Conservation (phyloP, 2,797 vertebrate genomes). For the Melanotaenia trifasciata region DNA sequence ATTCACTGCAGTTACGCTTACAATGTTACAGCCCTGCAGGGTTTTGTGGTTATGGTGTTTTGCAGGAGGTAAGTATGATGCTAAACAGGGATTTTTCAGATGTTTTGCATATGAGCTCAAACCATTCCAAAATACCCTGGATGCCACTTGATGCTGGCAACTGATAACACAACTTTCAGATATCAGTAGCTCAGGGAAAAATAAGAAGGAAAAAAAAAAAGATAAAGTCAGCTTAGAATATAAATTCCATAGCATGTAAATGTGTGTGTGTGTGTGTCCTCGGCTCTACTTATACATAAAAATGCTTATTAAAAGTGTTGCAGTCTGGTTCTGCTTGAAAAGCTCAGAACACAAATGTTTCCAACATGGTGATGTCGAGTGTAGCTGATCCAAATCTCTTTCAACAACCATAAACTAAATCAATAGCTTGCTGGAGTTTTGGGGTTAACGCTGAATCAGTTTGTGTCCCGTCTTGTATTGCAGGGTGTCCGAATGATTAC, state of each 20-base stretch:
- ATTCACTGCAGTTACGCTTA: not conserved
- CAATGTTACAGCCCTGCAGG: not conserved
- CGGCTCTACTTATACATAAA: slow-evolving; percentile 49
- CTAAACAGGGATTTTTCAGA: not conserved
- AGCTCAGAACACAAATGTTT: slow-evolving; percentile 54
- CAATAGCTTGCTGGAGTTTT: slow-evolving; percentile 51
- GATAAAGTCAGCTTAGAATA: slow-evolving; percentile 23
- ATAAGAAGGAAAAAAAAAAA: slow-evolving; percentile 14
- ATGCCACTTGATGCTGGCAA: not conserved
- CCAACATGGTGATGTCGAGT: slow-evolving; percentile 51
- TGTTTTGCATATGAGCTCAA: slow-evolving; percentile 6
- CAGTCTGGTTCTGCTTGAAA: slow-evolving; percentile 57
- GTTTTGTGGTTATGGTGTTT: not conserved
- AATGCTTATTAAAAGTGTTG: slow-evolving; percentile 55
- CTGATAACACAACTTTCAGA: slow-evolving; percentile 1
- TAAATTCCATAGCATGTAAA: slow-evolving; percentile 30
- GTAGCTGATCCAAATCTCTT: slow-evolving; percentile 64
- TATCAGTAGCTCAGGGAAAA: slow-evolving; percentile 29
- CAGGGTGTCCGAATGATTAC: slow-evolving; percentile 58
- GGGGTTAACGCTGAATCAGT: slow-evolving; percentile 42
- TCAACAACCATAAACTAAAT: slow-evolving; percentile 65
- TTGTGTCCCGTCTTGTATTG: slow-evolving; percentile 38
- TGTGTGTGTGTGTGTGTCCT: slow-evolving; percentile 32
- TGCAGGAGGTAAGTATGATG: not conserved
- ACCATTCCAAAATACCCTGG: slow-evolving; percentile 14